phyloP scores from a whole-genome alignment of 1,140 invertebrate genomes.

The Drepana arcuata region DNA sequence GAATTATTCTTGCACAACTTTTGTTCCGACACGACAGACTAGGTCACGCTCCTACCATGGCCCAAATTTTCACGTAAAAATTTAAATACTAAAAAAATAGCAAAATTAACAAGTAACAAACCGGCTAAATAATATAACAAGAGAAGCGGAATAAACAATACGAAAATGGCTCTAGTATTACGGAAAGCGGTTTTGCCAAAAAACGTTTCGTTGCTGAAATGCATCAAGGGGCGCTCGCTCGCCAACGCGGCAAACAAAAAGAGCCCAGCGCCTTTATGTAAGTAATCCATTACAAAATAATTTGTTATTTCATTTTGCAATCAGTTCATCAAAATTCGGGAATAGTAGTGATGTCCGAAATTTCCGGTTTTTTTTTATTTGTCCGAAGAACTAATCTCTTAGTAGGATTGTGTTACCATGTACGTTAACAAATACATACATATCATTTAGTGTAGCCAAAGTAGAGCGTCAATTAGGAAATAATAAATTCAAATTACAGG shows the following conservation, averaged over 20 bases:
- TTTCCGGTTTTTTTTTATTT: no score
- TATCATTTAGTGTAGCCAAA: no score
- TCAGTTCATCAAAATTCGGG: no score
- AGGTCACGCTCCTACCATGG: slow-evolving; percentile 29
- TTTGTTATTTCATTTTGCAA: no score
- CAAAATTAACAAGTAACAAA: slow-evolving; percentile 33
- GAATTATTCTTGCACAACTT: slow-evolving; percentile 18
- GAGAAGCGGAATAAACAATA: slow-evolving; percentile 4
- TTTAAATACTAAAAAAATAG: slow-evolving; percentile 12
- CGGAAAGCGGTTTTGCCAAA: slow-evolving; percentile 44
- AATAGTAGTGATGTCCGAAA: no score
- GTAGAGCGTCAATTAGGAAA: no score
- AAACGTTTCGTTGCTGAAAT: slow-evolving; percentile 41
- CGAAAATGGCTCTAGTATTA: slow-evolving; percentile 45
- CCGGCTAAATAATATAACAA: slow-evolving; percentile 6
- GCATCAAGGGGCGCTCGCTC: slow-evolving; percentile 35
- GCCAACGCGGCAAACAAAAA: slow-evolving; percentile 30
- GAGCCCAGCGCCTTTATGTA: slow-evolving; percentile 31
- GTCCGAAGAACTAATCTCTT: no score
- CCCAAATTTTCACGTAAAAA: slow-evolving; percentile 39
- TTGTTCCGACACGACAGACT: slow-evolving; percentile 28
- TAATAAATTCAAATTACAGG: no score
- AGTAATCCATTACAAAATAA: no score
- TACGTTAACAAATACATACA: no score
- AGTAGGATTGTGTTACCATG: no score